phyloP scores from a whole-genome alignment of 2,797 vertebrate species.

The Potorous gilbertii region DNA sequence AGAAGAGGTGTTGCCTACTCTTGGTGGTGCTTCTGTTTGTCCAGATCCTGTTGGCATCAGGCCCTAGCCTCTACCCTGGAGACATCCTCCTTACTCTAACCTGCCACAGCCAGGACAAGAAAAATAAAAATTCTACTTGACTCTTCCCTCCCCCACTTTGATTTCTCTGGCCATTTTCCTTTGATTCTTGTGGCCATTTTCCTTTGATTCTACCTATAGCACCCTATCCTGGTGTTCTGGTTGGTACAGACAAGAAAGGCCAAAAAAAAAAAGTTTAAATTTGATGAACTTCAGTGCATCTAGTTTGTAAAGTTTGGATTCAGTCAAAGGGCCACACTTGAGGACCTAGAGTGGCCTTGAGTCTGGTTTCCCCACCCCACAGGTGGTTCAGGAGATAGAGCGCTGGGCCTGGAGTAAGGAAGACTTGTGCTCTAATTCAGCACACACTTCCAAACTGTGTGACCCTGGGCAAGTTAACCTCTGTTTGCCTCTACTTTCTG shows the following conservation, averaged over 20 bases:
- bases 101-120: background rate
- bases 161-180: no score
- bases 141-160: background rate
- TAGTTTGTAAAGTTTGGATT: no score
- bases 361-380: no score
- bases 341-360: no score
- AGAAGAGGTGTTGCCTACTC: no score
- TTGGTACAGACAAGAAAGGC: background rate
- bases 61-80: no score
- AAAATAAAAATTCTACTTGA: background rate
- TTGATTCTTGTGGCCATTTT: background rate
- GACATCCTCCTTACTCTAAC: background rate
- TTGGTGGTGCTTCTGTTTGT: no score
- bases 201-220: background rate
- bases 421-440: background rate
- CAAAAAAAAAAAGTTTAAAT: background rate
- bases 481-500: no score
- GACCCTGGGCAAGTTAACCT: no score
- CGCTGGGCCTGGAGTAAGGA: no score
- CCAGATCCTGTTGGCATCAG: no score
- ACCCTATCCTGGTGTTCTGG: background rate
- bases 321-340: no score
- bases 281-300: background rate
- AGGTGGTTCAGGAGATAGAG: background rate
- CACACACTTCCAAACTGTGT: background rate